Conservation (phyloP, 2,888 invertebrate genomes). For the Cheilosia variabilis region DNA sequence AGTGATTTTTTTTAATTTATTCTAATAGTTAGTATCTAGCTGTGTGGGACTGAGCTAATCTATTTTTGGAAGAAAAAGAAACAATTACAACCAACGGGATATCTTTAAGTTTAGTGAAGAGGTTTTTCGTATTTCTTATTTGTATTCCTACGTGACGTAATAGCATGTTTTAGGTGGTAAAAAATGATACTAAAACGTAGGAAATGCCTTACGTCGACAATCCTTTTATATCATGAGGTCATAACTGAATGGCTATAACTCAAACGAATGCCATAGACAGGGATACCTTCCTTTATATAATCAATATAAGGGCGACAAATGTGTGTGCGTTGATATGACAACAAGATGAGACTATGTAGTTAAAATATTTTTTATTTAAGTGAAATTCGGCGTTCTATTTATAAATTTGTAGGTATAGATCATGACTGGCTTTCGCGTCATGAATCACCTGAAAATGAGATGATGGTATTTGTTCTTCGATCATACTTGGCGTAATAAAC, state of each 20-base stretch:
- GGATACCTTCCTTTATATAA: background rate
- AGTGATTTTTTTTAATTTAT: constrained; percentile 47
- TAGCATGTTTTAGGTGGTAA: background rate
- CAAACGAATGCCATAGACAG: constrained; percentile 4
- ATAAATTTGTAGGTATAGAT: too few species aligned
- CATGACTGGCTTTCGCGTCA: too few species aligned
- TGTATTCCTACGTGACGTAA: background rate
- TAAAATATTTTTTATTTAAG: too few species aligned
- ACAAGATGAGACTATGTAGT: too few species aligned
- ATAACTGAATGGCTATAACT: background rate
- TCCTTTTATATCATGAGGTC: constrained; percentile 24
- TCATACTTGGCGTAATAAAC: too few species aligned
- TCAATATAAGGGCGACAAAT: background rate
- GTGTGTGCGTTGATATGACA: too few species aligned
- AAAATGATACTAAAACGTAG: background rate
- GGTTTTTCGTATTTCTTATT: background rate
- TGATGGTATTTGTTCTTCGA: too few species aligned
- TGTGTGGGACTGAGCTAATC: constrained; percentile 46
- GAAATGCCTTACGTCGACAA: constrained; percentile 4
- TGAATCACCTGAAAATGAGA: too few species aligned
- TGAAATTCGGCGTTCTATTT: too few species aligned
- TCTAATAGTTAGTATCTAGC: constrained; percentile 54
- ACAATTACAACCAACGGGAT: constrained; percentile 27
- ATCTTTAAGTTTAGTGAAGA: constrained; percentile 5
- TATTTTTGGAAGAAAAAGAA: constrained; percentile 45